Base-by-base conservation (phyloP, 2,888 invertebrate species). In the Leucozona laternaria region DNA sequence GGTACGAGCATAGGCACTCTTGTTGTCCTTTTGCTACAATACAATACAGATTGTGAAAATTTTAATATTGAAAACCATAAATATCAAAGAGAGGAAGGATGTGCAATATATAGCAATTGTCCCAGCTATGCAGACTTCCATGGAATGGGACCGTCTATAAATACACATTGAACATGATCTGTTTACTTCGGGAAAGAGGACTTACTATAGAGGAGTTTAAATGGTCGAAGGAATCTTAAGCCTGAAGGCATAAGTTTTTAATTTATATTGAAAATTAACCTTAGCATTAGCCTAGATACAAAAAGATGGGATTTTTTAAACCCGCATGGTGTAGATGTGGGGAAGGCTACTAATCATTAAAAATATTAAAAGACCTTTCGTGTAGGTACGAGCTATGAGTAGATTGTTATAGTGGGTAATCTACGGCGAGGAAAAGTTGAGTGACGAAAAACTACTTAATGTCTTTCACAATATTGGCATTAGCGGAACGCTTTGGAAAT, bases 41-140 rank as follows among this genome's bases (percentile, higher is more conserved):
- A 70, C 34, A 11, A 55, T 50, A 53, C 55, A 53, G 79, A 55
- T 75, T 75, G 80, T 64, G 86, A 82, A 86, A 80, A 86, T 86
- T 86, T 86, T 86, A 86, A 86, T 82, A 86, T 86, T 78, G 78
- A 75, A 86, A 86, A 86, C 86, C 86, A 86, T 86, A 86, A 86
- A 86, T 86, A 86, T 86, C 78, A 40, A 50, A 70, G 43, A 80
- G 72, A 58, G 82, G 62, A 75, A 86, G 80, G 80, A 81, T 60
- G 68, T 58, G 48, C 60, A 58, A 76, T 7, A 76, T 7, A 31
- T 64, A 76, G 73, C 60, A 58, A 60, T 60, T 37, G 81, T 68
- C 77, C 57, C 28, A 64, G 77, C 31, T 71, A 82, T 79, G 82
- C 66, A 86, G 86, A 86, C 86, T 37, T 15, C 11, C 1, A 17